Conservation (phyloP, 64 coral and sea anemone genomes). For the Catalaphyllia jardinei region DNA sequence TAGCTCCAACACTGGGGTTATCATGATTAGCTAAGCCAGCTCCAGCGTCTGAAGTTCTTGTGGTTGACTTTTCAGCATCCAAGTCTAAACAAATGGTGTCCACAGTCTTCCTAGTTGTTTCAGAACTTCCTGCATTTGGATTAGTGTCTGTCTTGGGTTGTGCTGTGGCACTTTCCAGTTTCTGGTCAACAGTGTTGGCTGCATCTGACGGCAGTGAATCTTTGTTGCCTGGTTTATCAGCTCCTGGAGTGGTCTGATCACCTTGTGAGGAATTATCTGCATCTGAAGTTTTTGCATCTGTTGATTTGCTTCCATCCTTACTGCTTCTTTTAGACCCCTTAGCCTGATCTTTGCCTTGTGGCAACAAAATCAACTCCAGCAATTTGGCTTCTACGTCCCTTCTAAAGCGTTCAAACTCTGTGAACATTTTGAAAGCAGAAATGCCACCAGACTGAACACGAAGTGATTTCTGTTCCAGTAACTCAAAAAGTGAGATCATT, state of each 20-base stretch:
- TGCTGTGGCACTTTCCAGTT: neutral
- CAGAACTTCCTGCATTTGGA: neutral
- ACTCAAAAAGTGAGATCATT: constrained; percentile 27
- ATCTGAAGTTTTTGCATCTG: neutral
- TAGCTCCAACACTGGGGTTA: neutral
- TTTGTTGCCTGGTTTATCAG: neutral
- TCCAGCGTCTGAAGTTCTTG: neutral
- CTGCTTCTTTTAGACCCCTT: neutral
- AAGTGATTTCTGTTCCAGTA: constrained; percentile 16
- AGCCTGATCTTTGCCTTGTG: neutral
- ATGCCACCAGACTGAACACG: neutral
- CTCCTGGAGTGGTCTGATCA: neutral
- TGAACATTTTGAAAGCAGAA: constrained; percentile 41
- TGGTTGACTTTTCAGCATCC: neutral
- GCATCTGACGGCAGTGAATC: too few species aligned
- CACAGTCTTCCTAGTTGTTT: neutral
- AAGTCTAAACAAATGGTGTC: neutral
- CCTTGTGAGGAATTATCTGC: neutral
- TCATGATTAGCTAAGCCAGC: neutral
- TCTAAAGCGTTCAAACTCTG: constrained; percentile 41
- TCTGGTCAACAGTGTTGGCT: too few species aligned
- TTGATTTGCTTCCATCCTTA: neutral
- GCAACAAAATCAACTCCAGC: constrained; percentile 10
- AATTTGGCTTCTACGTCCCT: constrained; percentile 24
- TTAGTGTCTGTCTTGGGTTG: neutral